Evolutionary conservation across 1,140 invertebrate genomes (phyloP), one percentile per base, ranked within the genome.

Genomic region (Megalopta genalis): DNA sequence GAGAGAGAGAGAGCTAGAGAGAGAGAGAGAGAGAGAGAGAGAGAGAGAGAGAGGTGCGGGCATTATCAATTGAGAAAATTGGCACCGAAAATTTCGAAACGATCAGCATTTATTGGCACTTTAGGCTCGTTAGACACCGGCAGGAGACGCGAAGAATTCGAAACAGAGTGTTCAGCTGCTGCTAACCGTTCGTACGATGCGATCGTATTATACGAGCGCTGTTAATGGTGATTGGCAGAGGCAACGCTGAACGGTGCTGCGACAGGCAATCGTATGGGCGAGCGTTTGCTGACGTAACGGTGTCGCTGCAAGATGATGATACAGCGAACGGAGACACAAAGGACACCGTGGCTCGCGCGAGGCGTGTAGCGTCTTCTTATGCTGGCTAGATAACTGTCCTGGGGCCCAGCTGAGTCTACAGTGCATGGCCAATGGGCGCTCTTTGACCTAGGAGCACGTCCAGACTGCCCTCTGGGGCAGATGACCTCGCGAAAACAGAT

Each of bases 181-280:
- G 21, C 54, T n/a, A 54, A n/a, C 54, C 54, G 54, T n/a, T 57
- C 21, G 14, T 52, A 57, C n/a, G 54, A 57, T 57, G 54, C 54
- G 54, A 57, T 57, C n/a, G 18, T 57, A 57, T 57, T 57, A 57
- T 57, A 57, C 54, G 54, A 57, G 21, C 54, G 6, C 54, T 57
- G 54, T 57, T 57, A 57, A 57, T 57, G 21, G 54, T 57, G 54
- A 57, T 57, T 57, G 54, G 54, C 54, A 57, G 54, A 57, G 54
- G 21, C 54, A 8, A n/a, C 32, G 54, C 54, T n/a, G 54, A 57
- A 57, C n/a, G 54, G 54, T n/a, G 54, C 54, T 57, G 54, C 54
- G 21, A 18, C 54, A 57, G 7, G 21, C 54, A n/a, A 57, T 57
- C 54, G 54, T n/a, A 57, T 57, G 54, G 54, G 49, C 49, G 49